phyloP scores from a whole-genome alignment of 2,797 vertebrate species.

The Eospalax fontanierii region DNA sequence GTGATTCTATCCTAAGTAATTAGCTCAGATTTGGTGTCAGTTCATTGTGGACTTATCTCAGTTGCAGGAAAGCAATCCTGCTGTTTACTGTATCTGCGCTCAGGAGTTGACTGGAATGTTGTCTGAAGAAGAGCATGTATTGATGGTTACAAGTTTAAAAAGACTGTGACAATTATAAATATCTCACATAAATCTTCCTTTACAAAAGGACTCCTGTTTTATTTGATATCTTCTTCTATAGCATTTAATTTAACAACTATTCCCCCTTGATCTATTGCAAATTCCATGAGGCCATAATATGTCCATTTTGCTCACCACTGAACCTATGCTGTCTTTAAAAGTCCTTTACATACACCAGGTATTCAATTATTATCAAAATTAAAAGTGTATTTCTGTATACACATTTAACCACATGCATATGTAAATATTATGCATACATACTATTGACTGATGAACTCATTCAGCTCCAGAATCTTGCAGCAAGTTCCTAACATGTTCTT shows the following conservation, averaged over 20 bases:
- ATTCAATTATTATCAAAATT: neutral
- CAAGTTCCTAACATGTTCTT: neutral
- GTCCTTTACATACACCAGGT: neutral
- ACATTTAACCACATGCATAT: neutral
- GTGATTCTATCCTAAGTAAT: conserved; percentile 32
- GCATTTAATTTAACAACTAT: conserved; percentile 11
- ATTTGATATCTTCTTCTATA: neutral
- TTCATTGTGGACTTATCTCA: conserved; percentile 6
- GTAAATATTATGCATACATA: neutral
- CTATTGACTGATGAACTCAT: neutral
- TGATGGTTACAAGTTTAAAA: conserved; percentile 47
- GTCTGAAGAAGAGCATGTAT: neutral
- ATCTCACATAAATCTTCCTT: neutral
- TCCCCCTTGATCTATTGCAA: neutral
- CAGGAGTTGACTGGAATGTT: neutral
- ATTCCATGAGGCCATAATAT: neutral
- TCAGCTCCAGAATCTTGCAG: neutral
- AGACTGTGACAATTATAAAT: too few relatives aligned
- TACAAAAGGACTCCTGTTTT: neutral
- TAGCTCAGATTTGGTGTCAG: neutral
- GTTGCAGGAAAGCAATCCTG: neutral
- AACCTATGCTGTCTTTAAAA: neutral
- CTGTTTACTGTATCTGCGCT: neutral
- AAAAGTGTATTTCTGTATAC: neutral
- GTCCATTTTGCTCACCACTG: neutral